Percentiles rank a stretch among this genome's conserved stretches.
Conservation (phyloP, 2,113 vertebrate genomes). For the Thamnaconus septentrionalis region DNA sequence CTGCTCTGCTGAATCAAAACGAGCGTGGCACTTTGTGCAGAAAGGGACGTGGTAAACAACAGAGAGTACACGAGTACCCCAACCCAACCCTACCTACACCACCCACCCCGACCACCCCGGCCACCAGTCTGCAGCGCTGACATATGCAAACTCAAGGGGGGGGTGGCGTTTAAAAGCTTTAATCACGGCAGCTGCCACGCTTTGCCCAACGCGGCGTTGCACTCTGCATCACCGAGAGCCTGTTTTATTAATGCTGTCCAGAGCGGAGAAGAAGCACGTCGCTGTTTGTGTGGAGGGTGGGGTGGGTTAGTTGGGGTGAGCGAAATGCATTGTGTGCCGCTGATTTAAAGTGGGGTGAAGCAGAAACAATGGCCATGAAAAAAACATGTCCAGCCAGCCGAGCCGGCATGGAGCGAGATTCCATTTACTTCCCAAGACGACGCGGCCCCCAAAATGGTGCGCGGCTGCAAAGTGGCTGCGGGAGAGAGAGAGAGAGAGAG, state of each 20-base stretch:
- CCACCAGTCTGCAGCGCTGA: conserved; percentile 53
- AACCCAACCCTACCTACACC: neutral
- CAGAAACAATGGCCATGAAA: conserved; percentile 78
- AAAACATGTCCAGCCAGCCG: conserved; percentile 60
- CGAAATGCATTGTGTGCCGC: conserved; percentile 62
- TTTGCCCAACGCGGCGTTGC: conserved; percentile 45
- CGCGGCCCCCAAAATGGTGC: conserved; percentile 27
- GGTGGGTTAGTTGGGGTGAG: neutral
- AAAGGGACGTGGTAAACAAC: conserved; percentile 21
- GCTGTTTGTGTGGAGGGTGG: conserved; percentile 1
- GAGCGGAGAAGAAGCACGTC: conserved; percentile 48
- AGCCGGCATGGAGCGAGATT: conserved; percentile 31
- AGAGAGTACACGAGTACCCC: conserved; percentile 14
- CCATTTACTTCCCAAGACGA: conserved; percentile 51
- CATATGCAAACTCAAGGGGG: conserved; percentile 67
- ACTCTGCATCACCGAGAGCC: conserved; percentile 70
- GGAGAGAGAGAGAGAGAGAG: neutral
- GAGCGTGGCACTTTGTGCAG: too few species aligned
- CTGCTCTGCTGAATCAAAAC: too few species aligned
- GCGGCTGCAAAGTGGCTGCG: conserved; percentile 14
- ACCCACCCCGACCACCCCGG: neutral
- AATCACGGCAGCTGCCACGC: conserved; percentile 65
- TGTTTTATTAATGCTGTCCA: conserved; percentile 81
- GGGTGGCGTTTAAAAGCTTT: conserved; percentile 75
- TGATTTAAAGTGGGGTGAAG: conserved; percentile 73